A percentile compares a stretch with the other conserved stretches of the same genome.
Evolutionary conservation across 2,797 vertebrate species (phyloP).

Genomic region (Loris lydekkerianus): DNA sequence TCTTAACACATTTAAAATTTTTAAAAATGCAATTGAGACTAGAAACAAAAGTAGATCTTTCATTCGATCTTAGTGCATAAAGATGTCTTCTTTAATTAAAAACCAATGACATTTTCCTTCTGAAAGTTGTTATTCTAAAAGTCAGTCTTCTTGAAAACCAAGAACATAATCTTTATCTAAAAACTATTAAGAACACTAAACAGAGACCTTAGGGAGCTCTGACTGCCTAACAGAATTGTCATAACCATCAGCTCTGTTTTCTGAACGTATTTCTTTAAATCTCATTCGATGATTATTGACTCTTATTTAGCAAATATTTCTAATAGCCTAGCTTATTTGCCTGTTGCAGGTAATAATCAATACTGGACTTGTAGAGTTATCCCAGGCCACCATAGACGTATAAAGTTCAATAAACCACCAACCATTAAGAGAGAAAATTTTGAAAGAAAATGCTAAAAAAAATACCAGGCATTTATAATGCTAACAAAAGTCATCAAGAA

Average conservation of each 20-base stretch:
- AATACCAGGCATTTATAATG: conserved; percentile 28
- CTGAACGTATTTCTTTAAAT: background rate
- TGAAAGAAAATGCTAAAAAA: background rate
- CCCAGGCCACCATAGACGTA: background rate
- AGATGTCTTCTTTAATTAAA: conserved; percentile 12
- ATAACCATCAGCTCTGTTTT: background rate
- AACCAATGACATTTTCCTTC: conserved; percentile 49
- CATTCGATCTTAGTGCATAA: conserved; percentile 28
- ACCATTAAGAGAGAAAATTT: background rate
- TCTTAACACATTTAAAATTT: conserved; percentile 22
- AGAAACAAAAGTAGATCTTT: conserved; percentile 21
- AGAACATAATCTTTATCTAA: background rate
- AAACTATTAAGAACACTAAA: background rate
- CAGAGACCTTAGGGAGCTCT: background rate
- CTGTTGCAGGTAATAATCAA: background rate
- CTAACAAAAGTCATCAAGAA: conserved; percentile 22
- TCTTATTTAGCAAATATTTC: background rate
- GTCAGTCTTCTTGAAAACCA: background rate
- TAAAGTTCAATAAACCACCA: background rate
- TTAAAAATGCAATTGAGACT: background rate
- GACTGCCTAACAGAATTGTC: background rate
- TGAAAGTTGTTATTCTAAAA: background rate
- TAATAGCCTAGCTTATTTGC: background rate
- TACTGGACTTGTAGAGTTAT: background rate
- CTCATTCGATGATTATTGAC: background rate